Base-by-base conservation (phyloP, 2,113 vertebrate genomes). In the Porphyrio hochstetteri region DNA sequence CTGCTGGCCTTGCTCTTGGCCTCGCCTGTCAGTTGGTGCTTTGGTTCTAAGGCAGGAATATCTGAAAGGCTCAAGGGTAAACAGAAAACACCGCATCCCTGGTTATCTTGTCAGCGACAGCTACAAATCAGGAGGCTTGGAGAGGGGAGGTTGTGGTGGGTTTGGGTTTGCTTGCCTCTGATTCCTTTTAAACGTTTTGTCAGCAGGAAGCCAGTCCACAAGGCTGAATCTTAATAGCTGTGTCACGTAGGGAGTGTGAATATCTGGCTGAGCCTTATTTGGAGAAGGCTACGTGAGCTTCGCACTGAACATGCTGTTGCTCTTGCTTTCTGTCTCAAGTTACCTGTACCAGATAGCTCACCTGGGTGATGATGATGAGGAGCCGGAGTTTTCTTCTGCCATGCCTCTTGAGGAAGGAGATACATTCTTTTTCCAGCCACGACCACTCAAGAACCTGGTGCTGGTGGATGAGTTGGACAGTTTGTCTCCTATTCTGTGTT, bases 281-380 rank as follows among this genome's bases (percentile, higher is more conserved):
- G 11, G 40, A 64, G 69, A 42, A 65, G 50, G 18, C 21, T 72
- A 0, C 5, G 0, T 9, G 15, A 63, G 24, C 69, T 82, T 46
- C 68, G 5, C 31, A 33, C 53, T 95, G 35, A 93, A 36, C 7
- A 16, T 38, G 16, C 50, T 93, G 10, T 90, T 44, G 38, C 6
- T 76, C 8, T 78, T 92, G 16, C 33, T 85, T 67, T 64, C 52
- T 87, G 9, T 91, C 52, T 61, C 5, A 70, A 99, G 99, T 97
- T 99, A 99, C 92, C 98, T 99, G 75, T 99, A 99, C 97, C 99
- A 99, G 80, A 99, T 99, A 46, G 99, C 99, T 75, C 99, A 99
- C 95, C 96, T 99, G 96, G 99, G 99, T 15, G 99, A 99, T 1
- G 99, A 99, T 20, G 99, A 99, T 14, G 99, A 99, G 17, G 99